A percentile compares a stretch with the other conserved stretches of the same genome.
Conservation (phyloP, 2,113 vertebrate genomes). For the Pipra filicauda region DNA sequence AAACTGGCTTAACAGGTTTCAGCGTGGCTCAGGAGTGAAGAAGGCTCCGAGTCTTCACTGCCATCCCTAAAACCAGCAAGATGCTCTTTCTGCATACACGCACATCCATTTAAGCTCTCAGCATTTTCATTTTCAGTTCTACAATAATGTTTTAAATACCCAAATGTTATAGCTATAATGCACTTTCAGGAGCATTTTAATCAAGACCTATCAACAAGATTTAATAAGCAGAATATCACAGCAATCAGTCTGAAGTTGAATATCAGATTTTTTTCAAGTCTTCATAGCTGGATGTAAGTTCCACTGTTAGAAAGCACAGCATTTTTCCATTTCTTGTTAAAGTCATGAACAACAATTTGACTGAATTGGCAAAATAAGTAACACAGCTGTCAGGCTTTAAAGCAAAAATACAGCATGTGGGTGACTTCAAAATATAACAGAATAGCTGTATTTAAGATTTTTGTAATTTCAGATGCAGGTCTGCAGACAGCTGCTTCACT, state of each 20-base stretch:
- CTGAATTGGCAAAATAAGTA: constrained; percentile 30
- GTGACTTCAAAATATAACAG: background rate
- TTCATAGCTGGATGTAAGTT: background rate
- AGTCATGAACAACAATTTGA: constrained; percentile 40
- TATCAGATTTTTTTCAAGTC: background rate
- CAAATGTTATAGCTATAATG: background rate
- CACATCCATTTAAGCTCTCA: background rate
- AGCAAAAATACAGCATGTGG: background rate
- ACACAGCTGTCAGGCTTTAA: constrained; percentile 23
- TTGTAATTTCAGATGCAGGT: background rate
- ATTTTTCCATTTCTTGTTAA: constrained; percentile 19
- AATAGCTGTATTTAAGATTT: background rate
- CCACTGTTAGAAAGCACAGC: background rate
- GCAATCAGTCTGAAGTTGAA: background rate
- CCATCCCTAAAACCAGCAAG: background rate
- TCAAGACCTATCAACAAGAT: background rate
- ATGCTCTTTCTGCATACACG: background rate
- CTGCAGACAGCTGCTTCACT: background rate
- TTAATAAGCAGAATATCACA: background rate
- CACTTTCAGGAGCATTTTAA: background rate
- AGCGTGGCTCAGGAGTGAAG: background rate
- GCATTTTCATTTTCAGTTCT: background rate
- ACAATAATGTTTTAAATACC: background rate
- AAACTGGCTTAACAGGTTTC: background rate
- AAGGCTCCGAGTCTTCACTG: background rate